Evolutionary conservation across 2,113 vertebrate genomes (phyloP), one percentile per base, ranked within the genome.

Genomic region (Toxotes chatareus): DNA sequence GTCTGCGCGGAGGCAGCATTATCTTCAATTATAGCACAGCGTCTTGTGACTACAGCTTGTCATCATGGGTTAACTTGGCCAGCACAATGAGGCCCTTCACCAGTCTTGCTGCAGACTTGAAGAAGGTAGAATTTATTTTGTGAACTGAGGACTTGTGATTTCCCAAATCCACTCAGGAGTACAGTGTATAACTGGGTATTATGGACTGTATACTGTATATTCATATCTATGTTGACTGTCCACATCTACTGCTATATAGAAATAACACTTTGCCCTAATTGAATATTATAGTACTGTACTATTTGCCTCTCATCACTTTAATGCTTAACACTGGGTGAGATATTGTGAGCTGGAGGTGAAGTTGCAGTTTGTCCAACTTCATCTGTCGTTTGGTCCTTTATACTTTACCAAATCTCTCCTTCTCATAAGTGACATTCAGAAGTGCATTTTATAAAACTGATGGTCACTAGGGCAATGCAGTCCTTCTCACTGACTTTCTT

Each of bases 71-170:
- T 79, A 64, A 76, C 59, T 79, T 49, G 42, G 57, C 69, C 78
- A 63, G 71, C 79, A 92, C 90, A 92, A 91, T 82, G 80, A 87
- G 32, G 70, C 74, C 84, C 71, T 92, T 92, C 87, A 92, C 62
- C 56, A 80, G 68, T 75, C 42, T 69, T n/a, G 9, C 68, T 59
- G 61, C 67, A 69, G 56, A 74, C 13, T 64, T 31, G n/a, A 72
- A 82, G 36, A 31, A 60, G 51, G n/a, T 42, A 23, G 49, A 80
- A 84, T 47, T 55, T 31, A 85, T 86, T 80, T 56, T 73, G 19
- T 32, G 19, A 42, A 16, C 57, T 72, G 31, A 51, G 16, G 32
- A 21, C 23, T 67, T 80, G 27, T 66, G 63, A 69, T 34, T 59
- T 62, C 34, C 34, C 36, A 53, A 4, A 40, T 38, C 7, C 51